phyloP scores from a whole-genome alignment of 2,888 invertebrate genomes.

The Athripsodes cinereus region DNA sequence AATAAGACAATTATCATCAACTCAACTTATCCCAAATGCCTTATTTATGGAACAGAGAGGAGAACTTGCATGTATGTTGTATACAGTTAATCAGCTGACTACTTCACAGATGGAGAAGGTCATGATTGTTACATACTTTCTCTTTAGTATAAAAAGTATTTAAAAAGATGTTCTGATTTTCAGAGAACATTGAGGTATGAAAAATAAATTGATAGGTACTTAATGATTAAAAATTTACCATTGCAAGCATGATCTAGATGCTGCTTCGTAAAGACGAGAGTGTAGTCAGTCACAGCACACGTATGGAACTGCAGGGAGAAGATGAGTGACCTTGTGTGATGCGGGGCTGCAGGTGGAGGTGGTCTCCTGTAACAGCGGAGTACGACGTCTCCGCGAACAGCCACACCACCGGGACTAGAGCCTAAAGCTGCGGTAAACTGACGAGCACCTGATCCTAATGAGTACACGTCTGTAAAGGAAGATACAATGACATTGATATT shows the following conservation, averaged over 20 bases:
- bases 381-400: slow-evolving; percentile 82
- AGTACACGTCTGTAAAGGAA: slow-evolving; percentile 55
- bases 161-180: no score
- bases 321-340: slow-evolving; percentile 55
- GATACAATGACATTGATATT: not conserved
- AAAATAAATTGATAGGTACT: no score
- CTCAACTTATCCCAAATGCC: no score
- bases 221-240: slow-evolving; percentile 45
- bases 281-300: slow-evolving; percentile 82
- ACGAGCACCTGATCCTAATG: slow-evolving; percentile 58
- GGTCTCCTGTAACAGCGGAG: slow-evolving; percentile 82
- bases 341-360: slow-evolving; percentile 35
- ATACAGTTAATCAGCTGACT: no score
- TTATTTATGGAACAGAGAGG: no score
- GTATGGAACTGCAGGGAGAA: slow-evolving; percentile 93
- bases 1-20: no score
- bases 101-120: no score
- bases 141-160: no score
- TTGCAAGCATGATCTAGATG: slow-evolving; percentile 82
- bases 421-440: slow-evolving; percentile 57
- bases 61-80: no score
- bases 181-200: no score
- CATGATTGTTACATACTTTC: no score
- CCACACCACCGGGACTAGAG: slow-evolving; percentile 61
- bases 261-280: slow-evolving; percentile 76